Base-by-base conservation (phyloP, 2,113 vertebrate species). In the Nibea albiflora region DNA sequence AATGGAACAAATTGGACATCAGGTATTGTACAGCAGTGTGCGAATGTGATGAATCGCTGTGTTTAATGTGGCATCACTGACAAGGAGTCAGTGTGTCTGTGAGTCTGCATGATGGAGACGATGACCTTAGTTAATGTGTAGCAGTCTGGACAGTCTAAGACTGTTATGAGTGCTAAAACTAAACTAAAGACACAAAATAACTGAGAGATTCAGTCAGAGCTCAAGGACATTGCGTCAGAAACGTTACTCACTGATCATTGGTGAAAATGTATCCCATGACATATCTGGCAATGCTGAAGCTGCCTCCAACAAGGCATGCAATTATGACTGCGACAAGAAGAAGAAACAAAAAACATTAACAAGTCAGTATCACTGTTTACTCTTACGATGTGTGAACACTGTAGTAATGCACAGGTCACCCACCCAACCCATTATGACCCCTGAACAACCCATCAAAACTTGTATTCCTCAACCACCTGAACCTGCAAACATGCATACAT, bases 261-360 rank as follows among this genome's bases (percentile, higher is more conserved):
- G 96, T 98, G 81, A 98, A 98, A 83, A 97, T 88, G 73, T 96
- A 97, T 47, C 93, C 96, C 39, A 97, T 90, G 14, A 96, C 81
- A 0, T 95, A 49, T 88, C 92, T 97, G 0, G 93, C 11, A 35
- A 89, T 26, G 31, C 79, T 85, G 19, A 97, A 9, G 11, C 91
- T 31, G 0, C 52, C 20, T 39, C 93, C 88, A 56, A 96, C 84
- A 39, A 96, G 66, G 56, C 95, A 94, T 0, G 95, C 93, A 2
- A 95, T 86, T 2, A 94, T 62, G 49, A 90, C 97, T 98, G 91
- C 8, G 84, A 84, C 57, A 19, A 90, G 31, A 26, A 88, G 66
- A 56, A 62, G 2, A 81, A 57, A 74, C 8, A 61, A 15, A 74
- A 39, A 57, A 17, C 35, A 35, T 35, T 35, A 35, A 35, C 8